Base-by-base conservation (phyloP, 1,140 invertebrate genomes). In the Brachionus rubens region DNA sequence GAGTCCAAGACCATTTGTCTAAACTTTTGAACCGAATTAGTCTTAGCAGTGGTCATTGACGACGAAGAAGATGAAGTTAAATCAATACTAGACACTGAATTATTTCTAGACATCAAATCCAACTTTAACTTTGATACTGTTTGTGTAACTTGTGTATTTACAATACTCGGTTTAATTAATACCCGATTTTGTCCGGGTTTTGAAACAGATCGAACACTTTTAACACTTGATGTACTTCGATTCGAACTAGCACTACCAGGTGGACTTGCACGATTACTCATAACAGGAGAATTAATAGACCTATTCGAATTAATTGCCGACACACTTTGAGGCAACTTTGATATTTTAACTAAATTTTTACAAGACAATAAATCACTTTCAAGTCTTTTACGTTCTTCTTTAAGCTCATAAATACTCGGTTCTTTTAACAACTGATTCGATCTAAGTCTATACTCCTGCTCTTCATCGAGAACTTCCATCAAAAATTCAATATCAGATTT, bases 281-380 rank as follows among this genome's bases (percentile, higher is more conserved):
- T 36, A n/a, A 62, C 56, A 16, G 56, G 56, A 1, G 56, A 62
- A 43, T 43, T 28, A 0, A 65, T 65, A 9, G 59, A 65, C 14
- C 59, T 65, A 41, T 65, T 65, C 4, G 33, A 43, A n/a, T 28
- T 65, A 10, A n/a, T 43, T 16, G 40, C 40, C 21, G 40, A 65
- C 24, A 65, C 33, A 46, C 40, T 65, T 12, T 3, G 41, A 10
- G 59, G 59, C 36, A 65, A 65, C 14, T 43, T 43, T 19, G 36
- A 43, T 43, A 65, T 65, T 46, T 65, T 65, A 26, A 43, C 59
- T 19, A 43, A 24, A 43, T 65, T 65, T 65, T 46, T 65, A 41
- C 36, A 65, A 43, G n/a, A 43, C 10, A 72, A 41, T 26, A 72
- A 50, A 72, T 72, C 68, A 50, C 33, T 40, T n/a, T 72, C 68